phyloP scores from a whole-genome alignment of 35 echinoderm and acorn worm genomes.

The Diadema setosum region DNA sequence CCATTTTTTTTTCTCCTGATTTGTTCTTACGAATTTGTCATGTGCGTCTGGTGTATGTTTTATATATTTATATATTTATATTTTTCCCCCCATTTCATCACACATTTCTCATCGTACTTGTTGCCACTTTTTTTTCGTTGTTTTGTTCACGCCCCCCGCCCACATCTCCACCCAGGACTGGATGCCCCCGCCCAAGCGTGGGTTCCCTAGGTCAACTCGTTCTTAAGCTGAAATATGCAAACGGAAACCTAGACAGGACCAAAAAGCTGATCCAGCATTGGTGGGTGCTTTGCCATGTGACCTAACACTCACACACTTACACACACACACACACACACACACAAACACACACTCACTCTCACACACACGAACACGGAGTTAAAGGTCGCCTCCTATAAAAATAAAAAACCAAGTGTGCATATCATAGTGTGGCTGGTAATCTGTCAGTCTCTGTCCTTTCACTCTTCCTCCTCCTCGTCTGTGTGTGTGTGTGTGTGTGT shows the following conservation, averaged over 20 bases:
- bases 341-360: too few relatives aligned
- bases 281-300: conserved; percentile 11
- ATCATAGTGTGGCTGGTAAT: not conserved
- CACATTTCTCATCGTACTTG: not conserved
- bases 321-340: too few relatives aligned
- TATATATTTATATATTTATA: not conserved
- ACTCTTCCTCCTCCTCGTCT: not conserved
- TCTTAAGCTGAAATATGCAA: conserved; percentile 37
- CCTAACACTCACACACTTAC: too few relatives aligned
- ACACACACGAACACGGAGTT: too few relatives aligned
- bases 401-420: too few relatives aligned
- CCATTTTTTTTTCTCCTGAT: too few relatives aligned
- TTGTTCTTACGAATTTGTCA: too few relatives aligned
- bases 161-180: not conserved
- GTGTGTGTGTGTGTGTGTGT: not conserved
- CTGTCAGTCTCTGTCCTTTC: not conserved
- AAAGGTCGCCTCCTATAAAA: too few relatives aligned
- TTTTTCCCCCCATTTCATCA: not conserved
- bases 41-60: not conserved
- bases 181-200: conserved; percentile 29
- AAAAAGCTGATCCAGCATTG: conserved; percentile 22
- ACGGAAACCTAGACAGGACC: conserved; percentile 26
- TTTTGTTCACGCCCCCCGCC: not conserved
- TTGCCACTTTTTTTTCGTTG: not conserved
- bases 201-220: conserved; percentile 39